Percentiles rank a stretch among this genome's conserved stretches.
Conservation (phyloP, 2,797 vertebrate species). For the Bradypodion ventrale region DNA sequence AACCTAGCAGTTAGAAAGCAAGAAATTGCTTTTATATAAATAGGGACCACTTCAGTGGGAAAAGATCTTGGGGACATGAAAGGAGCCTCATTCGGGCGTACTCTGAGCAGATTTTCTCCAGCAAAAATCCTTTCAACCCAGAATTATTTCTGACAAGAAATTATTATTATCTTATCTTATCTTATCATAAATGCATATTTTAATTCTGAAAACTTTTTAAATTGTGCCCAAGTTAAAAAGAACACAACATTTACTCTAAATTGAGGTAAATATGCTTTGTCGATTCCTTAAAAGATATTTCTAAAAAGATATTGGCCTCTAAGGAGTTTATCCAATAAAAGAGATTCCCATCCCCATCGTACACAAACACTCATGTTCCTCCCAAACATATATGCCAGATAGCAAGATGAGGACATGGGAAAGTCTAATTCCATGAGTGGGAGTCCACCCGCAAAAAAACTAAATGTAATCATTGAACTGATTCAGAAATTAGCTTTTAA, state of each 20-base stretch:
- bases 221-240: constrained; percentile 41
- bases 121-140: too few species aligned
- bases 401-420: background rate
- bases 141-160: too few species aligned
- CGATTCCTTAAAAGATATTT: constrained; percentile 10
- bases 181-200: background rate
- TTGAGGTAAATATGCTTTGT: background rate
- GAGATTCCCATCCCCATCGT: too few species aligned
- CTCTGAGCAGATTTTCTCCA: too few species aligned
- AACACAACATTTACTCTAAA: constrained; percentile 41
- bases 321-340: background rate
- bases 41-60: too few species aligned
- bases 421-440: background rate
- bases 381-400: background rate
- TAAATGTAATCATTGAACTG: background rate
- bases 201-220: background rate
- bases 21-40: too few species aligned
- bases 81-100: too few species aligned
- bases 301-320: constrained; percentile 17
- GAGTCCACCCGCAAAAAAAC: background rate
- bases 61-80: too few species aligned
- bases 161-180: too few species aligned
- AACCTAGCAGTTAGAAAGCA: too few species aligned
- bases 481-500: background rate
- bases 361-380: too few species aligned